phyloP scores from a whole-genome alignment of 2,888 invertebrate species.

The Timandra comae region DNA sequence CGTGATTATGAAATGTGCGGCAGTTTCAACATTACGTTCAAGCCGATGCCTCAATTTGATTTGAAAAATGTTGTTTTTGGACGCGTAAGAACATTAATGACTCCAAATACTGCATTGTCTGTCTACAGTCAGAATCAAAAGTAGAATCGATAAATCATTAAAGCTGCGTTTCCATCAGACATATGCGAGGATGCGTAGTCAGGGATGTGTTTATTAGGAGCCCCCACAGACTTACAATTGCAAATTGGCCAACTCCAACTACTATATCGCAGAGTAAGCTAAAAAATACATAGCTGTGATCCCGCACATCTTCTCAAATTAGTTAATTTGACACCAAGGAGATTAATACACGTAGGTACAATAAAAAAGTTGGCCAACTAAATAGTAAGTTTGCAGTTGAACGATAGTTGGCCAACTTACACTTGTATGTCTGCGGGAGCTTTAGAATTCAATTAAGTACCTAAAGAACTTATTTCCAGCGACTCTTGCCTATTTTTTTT shows the following conservation, averaged over 20 bases:
- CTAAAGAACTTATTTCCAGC: no score
- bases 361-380: neutral
- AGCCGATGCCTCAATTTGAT: conserved; percentile 65
- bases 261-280: no score
- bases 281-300: no score
- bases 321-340: neutral
- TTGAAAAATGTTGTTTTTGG: conserved; percentile 73
- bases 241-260: no score
- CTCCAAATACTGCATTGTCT: neutral
- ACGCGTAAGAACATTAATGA: conserved; percentile 38
- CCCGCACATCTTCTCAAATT: no score
- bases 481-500: no score
- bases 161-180: no score
- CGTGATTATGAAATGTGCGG: conserved; percentile 64
- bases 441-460: neutral
- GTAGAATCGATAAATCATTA: no score
- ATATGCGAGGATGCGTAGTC: no score
- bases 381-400: neutral
- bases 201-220: no score
- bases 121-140: no score
- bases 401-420: neutral
- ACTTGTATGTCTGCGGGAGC: neutral
- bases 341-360: neutral
- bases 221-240: no score
- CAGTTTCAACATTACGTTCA: conserved; percentile 75